Base-by-base conservation (phyloP, 2,113 vertebrate species). In the Amia ocellicauda region DNA sequence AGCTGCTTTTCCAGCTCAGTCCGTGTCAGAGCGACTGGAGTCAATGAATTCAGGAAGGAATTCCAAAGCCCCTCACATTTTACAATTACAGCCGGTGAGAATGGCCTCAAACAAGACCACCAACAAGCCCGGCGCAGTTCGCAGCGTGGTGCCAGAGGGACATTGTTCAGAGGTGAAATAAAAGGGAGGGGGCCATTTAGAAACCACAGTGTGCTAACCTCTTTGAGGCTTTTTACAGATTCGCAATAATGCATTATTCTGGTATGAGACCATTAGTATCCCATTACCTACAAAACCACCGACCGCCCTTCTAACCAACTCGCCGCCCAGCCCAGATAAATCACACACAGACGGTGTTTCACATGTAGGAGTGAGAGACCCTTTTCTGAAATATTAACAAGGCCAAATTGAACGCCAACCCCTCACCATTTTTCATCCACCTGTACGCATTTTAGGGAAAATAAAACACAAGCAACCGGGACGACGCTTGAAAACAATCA, bases 151-250 rank as follows among this genome's bases (percentile, higher is more conserved):
- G 63, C 23, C 53, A 65, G 41, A 28, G 53, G 9, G 40, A 53
- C 29, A 53, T 22, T 56, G 41, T 42, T 41, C 36, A 7, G 14
- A 54, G 47, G 57, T 55, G 67, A 64, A 54, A 40, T 19, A 64
- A 45, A 55, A 45, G 41, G 56, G 55, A 24, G 26, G 62, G 27
- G 50, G 19, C 47, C 55, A 59, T 60, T 64, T 64, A 60, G 36
- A 59, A 53, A 20, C 20, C 10, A 40, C 31, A 51, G 27, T 31
- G 54, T 16, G 16, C 47, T 31, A 27, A 58, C 19, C 36, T 41
- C 28, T 59, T 65, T 58, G 24, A 65, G 56, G 54, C 40, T 40
- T 64, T 14, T 50, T 60, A 47, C 43, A 57, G 27, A 53, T 17
- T 16, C 49, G 17, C 26, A 40, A 29, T 28, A 53, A 54, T 67